Percentiles rank a stretch among this genome's conserved stretches.
Evolutionary conservation across 2,113 vertebrate species (phyloP).

Genomic region (Montifringilla adamsi): DNA sequence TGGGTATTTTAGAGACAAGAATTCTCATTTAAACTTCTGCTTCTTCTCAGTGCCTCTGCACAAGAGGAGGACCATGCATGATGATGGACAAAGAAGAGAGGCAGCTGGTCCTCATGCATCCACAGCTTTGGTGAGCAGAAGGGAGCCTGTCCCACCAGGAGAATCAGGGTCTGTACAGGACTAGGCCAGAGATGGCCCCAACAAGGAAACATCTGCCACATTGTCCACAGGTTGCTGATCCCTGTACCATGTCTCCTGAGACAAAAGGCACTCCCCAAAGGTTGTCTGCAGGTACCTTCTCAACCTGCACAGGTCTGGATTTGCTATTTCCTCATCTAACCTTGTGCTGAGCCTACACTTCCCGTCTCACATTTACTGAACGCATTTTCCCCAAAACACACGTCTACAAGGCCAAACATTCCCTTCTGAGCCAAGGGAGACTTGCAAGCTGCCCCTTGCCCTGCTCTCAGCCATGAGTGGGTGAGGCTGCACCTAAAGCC

Average conservation of each 20-base stretch:
- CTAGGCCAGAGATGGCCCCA: background rate
- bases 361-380: background rate
- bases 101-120: background rate
- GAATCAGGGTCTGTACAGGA: background rate
- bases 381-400: background rate
- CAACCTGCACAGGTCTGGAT: background rate
- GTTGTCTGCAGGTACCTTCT: background rate
- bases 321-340: background rate
- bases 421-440: background rate
- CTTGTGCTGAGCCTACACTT: background rate
- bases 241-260: accelerated
- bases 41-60: background rate
- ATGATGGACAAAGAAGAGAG: background rate
- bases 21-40: background rate
- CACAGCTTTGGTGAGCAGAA: background rate
- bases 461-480: background rate
- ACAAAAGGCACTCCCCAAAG: background rate
- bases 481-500: background rate
- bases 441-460: background rate
- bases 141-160: background rate
- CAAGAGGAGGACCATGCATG: background rate
- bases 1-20: background rate
- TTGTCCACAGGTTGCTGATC: background rate
- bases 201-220: background rate
- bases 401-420: background rate